These are phyloP conservation scores for Mycalesis mineus DNA, from an alignment of 2,888 invertebrate species.

Conservation along the genomic window DNA sequence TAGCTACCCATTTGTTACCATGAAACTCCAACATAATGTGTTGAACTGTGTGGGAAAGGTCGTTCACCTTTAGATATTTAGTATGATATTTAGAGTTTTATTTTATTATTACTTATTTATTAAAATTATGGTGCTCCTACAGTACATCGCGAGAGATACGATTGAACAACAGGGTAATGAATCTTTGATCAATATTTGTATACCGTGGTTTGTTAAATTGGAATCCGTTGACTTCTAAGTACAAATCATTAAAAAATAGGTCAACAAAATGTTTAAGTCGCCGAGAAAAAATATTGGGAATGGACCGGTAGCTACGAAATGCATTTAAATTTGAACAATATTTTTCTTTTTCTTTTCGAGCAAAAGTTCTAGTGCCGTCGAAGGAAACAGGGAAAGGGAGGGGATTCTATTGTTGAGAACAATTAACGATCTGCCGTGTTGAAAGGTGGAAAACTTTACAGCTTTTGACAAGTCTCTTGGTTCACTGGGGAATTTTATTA, in stretches of 20 bases:
- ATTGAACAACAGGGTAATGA: too few species aligned
- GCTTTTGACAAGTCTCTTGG: neutral
- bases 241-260: neutral
- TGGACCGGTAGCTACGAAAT: neutral
- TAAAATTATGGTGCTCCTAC: too few species aligned
- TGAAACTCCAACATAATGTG: neutral
- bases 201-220: neutral
- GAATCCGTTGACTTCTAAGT: neutral
- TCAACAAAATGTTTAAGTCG: constrained; percentile 2
- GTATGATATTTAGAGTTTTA: neutral
- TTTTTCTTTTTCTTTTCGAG: neutral
- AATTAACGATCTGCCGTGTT: constrained; percentile 10
- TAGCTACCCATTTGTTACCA: constrained; percentile 1
- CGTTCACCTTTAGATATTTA: neutral
- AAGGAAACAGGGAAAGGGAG: constrained; percentile 14
- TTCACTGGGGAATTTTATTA: neutral
- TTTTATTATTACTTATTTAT: neutral
- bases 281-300: neutral
- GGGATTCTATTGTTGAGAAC: constrained; percentile 10
- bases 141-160: too few species aligned
- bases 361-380: constrained; percentile 1
- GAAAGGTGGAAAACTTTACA: constrained; percentile 4
- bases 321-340: neutral
- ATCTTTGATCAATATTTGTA: too few species aligned
- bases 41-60: neutral